These are phyloP conservation scores for Diaprepes abbreviatus DNA, from an alignment of 2,888 invertebrate species.

Conservation along the genomic window DNA sequence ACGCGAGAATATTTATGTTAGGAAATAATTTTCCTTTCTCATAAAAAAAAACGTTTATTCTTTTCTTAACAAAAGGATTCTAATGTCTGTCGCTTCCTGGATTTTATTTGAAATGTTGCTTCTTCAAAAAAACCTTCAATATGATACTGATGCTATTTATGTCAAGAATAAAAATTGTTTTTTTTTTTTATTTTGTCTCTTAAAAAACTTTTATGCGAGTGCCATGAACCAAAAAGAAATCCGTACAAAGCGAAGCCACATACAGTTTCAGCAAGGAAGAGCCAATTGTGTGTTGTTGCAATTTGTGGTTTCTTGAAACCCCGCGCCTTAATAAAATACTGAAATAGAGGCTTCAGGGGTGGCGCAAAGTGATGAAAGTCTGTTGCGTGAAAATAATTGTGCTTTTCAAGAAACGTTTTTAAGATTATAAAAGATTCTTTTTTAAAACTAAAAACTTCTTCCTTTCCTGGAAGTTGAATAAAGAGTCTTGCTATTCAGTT, in stretches of 20 bases:
- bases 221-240: constrained; percentile 43
- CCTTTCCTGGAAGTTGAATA: too few relatives aligned
- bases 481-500: too few relatives aligned
- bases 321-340: constrained; percentile 46
- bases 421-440: too few relatives aligned
- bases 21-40: too few relatives aligned
- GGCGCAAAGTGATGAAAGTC: too few relatives aligned
- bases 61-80: too few relatives aligned
- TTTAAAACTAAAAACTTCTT: too few relatives aligned
- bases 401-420: too few relatives aligned
- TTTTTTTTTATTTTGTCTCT: constrained; percentile 11
- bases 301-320: constrained; percentile 47
- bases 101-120: neutral
- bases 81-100: neutral
- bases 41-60: too few relatives aligned
- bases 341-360: constrained; percentile 15
- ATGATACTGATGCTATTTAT: neutral
- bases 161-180: constrained; percentile 4
- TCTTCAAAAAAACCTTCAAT: neutral
- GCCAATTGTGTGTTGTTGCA: constrained; percentile 45
- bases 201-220: constrained; percentile 33
- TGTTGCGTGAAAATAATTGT: too few relatives aligned
- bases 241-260: constrained; percentile 41
- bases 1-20: too few relatives aligned
- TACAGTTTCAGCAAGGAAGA: constrained; percentile 45